Conservation (phyloP, 2,113 vertebrate genomes). For the Anseranas semipalmata region DNA sequence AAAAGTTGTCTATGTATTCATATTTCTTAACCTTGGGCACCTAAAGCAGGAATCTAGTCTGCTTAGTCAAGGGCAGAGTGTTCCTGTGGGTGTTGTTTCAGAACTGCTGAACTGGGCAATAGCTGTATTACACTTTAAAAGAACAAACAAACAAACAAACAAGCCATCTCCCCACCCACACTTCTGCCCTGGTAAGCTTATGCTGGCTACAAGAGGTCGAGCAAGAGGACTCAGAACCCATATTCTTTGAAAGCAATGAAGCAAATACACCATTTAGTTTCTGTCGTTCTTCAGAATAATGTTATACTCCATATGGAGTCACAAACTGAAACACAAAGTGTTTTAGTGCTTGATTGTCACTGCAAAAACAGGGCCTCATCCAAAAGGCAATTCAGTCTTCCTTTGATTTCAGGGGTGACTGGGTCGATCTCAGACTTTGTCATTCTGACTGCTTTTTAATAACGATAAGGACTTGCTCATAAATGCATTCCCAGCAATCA, state of each 20-base stretch:
- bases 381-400: not conserved
- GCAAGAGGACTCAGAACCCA: not conserved
- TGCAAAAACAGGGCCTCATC: not conserved
- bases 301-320: not conserved
- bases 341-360: not conserved
- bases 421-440: not conserved
- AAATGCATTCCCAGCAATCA: not conserved
- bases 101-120: not conserved
- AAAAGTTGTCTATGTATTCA: not conserved
- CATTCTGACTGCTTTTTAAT: not conserved
- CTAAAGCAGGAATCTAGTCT: not conserved
- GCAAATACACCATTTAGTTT: not conserved
- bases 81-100: not conserved
- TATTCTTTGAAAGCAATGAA: not conserved
- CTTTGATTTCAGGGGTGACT: not conserved
- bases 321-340: not conserved
- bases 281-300: not conserved
- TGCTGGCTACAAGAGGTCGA: not conserved
- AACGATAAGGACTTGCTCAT: not conserved
- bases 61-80: not conserved
- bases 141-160: not conserved
- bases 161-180: accelerated
- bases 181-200: not conserved
- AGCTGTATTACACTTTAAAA: not conserved
- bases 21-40: not conserved